Base-by-base conservation (phyloP, 2,888 invertebrate genomes). In the Cremastobaeus sp. region DNA sequence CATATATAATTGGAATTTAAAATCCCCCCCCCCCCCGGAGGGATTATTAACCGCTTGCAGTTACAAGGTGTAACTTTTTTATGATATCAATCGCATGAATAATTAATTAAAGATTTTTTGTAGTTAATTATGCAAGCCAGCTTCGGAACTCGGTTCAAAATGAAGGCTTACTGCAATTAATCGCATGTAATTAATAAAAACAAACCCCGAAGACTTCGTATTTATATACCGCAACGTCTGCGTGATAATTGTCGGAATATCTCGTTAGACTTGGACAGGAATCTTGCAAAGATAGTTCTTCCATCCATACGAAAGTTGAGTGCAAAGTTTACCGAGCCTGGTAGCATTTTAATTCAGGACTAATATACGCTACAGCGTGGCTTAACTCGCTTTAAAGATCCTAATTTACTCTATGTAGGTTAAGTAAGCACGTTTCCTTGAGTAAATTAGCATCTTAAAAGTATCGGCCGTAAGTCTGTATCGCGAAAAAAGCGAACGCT, bases 321-420 rank as follows among this genome's bases (percentile, higher is more conserved):
- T 60, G 57, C 62, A 54, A 71, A 64, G 62, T 70, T 70, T 20
- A 9, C 39, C 30, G 9, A 34, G 43, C 43, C 17, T 32, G 9
- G 30, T 35, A 54, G 45, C 48, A 64, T 52, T 68, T 70, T 70
- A 62, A 70, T 70, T 70, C 34, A 30, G 18, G 60, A 52, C 54
- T 55, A 55, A 62, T 32, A 39, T 55, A 52, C 45, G 59, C 30
- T 70, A 41, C 60, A 70, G 55, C 69, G 52, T 54, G 21, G 41
- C 34, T 15, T 14, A 30, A 54, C 45, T 54, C 52, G 45, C n/a
- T 52, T 52, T 37, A 60, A 60, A 45, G 41, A 69, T 69, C 60
- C 60, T 54, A 69, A 69, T 54, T 60, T 62, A 34, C 54, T 17
- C 47, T 39, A 60, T 69, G 18, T 60, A 48, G 54, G 69, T 69